Evolutionary conservation across 2,888 invertebrate genomes (phyloP).

Genomic region (Epinotia demarniana): DNA sequence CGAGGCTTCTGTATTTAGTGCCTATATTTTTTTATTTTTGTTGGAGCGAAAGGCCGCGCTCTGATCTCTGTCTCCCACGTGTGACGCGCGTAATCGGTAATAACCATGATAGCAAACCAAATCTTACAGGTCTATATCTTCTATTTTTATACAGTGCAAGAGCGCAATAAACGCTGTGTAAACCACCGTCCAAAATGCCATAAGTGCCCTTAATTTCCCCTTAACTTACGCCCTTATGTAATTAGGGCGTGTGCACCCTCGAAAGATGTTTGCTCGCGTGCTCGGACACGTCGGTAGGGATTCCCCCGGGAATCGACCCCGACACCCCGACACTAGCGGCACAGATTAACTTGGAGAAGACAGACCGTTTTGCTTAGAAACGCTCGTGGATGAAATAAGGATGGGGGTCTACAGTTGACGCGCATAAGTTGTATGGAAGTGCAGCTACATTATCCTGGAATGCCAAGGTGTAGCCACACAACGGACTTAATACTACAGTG

Average conservation of each 20-base stretch:
- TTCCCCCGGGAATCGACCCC: conserved; percentile 59
- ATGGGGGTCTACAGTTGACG: too few relatives aligned
- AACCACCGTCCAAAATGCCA: not conserved
- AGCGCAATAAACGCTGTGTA: not conserved
- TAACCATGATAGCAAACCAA: not conserved
- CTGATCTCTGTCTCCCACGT: too few relatives aligned
- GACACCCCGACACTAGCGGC: conserved; percentile 46
- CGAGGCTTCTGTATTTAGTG: too few relatives aligned
- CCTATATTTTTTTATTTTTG: too few relatives aligned
- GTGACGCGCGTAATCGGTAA: too few relatives aligned
- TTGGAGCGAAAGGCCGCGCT: too few relatives aligned
- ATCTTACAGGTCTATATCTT: not conserved
- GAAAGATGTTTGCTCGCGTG: conserved; percentile 23
- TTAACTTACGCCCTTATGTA: conserved; percentile 2
- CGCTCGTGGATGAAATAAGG: not conserved
- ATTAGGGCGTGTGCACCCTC: conserved; percentile 2
- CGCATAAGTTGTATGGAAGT: too few relatives aligned
- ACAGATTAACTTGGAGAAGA: not conserved
- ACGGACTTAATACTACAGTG: too few relatives aligned
- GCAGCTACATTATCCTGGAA: too few relatives aligned
- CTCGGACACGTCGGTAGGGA: conserved; percentile 51
- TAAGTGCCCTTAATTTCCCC: not conserved
- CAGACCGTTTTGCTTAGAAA: not conserved
- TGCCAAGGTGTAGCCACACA: too few relatives aligned
- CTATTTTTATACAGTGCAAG: not conserved